Evolutionary conservation across 2,888 invertebrate genomes (phyloP), one percentile per base, ranked within the genome.

Genomic region (Lasioglossum marginatum): DNA sequence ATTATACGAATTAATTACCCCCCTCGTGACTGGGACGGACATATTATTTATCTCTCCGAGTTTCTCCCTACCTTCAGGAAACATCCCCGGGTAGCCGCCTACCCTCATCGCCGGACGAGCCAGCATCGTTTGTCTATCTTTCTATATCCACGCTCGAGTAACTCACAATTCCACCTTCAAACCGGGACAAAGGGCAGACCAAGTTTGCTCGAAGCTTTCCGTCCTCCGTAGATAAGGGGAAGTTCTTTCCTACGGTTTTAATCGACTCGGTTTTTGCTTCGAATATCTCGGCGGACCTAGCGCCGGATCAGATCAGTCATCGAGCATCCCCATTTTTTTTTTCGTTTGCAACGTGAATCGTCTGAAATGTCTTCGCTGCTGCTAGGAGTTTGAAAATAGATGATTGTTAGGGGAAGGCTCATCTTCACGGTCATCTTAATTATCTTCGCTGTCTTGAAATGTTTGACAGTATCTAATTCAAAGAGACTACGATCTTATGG

Each of bases 1-100:
- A 95, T 95, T 95, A 95, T 94, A 93, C 94, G 93, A 94, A 95
- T 95, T 95, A 94, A 95, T 95, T 94, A 94, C 92, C 93, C 90
- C 87, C 79, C 88, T 82, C 87, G 87, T 90, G 85, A 88, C 92
- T 93, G 92, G 92, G 91, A 94, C 93, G 93, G 92, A 93, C 94
- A 93, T 94, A 95, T 94, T 94, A 95, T 94, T 94, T 94, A 95
- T 94, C 93, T 87, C 87, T 85, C 83, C 82, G 88, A 85, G 83
- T 84, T 82, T 85, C 91, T 86, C 90, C 88, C 89, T 89, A 79
- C 82, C 83, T 84, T 79, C 78, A 71, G 76, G 79, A 78, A 81
- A 48, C 82, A 83, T 74, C 89, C 80, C 76, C 79, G 81, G 52
- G 85, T 77, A 87, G 76, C 84, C 82, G 45, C 83, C 88, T 89